These are phyloP conservation scores for Pelecanus crispus DNA, from an alignment of 2,113 vertebrate species.

Conservation along the genomic window DNA sequence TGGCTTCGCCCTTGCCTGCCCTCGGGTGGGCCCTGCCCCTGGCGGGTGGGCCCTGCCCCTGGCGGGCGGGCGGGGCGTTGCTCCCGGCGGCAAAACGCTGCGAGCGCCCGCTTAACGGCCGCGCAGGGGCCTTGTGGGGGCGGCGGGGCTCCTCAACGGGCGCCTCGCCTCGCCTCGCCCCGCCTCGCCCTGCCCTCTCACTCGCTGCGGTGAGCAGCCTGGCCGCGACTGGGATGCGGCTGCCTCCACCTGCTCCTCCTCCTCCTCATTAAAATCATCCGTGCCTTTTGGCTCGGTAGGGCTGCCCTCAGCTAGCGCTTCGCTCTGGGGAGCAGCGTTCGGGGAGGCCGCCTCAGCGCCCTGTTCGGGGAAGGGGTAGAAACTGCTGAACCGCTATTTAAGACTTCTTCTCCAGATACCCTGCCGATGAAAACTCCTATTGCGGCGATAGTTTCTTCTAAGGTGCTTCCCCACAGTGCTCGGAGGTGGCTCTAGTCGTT, in stretches of 20 bases:
- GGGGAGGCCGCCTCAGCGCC: too few relatives aligned
- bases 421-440: fast-evolving
- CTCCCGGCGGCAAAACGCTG: fast-evolving
- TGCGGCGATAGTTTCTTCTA: fast-evolving
- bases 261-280: background rate
- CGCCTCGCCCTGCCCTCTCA: fast-evolving
- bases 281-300: fast-evolving
- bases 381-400: background rate
- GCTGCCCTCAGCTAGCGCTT: background rate
- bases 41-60: too few relatives aligned
- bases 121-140: fast-evolving
- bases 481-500: background rate
- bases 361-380: background rate
- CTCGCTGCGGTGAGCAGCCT: fast-evolving
- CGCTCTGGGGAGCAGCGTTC: fast-evolving
- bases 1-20: background rate
- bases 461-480: background rate
- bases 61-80: fast-evolving
- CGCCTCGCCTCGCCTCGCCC: fast-evolving
- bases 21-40: fast-evolving
- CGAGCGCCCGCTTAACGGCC: fast-evolving
- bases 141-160: fast-evolving
- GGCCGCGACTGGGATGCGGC: fast-evolving
- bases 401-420: background rate
- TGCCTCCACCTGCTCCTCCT: background rate